These are phyloP conservation scores for Nephrotoma guestfalica DNA, from an alignment of 2,888 invertebrate genomes.

Conservation along the genomic window DNA sequence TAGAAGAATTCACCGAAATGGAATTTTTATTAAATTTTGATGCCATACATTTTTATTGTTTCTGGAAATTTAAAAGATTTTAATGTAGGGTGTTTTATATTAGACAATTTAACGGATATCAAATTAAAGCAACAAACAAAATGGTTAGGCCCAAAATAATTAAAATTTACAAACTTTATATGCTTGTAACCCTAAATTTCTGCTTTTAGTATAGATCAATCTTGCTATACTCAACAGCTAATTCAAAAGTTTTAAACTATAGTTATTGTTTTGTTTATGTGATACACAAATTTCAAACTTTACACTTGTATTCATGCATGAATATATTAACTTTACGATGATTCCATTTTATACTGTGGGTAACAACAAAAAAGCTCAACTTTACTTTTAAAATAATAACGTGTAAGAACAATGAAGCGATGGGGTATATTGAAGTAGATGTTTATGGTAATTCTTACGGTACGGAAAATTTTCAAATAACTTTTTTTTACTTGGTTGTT, in stretches of 20 bases:
- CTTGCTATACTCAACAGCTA: too few relatives aligned
- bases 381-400: neutral
- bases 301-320: too few relatives aligned
- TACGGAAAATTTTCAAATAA: neutral
- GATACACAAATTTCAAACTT: too few relatives aligned
- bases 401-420: neutral
- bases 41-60: neutral
- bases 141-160: neutral
- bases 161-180: too few relatives aligned
- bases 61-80: neutral
- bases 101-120: neutral
- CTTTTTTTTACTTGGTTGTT: too few relatives aligned
- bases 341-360: too few relatives aligned
- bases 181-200: too few relatives aligned
- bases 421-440: neutral
- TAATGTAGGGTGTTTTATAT: neutral
- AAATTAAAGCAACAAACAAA: neutral
- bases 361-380: neutral
- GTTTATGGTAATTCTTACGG: neutral
- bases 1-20: neutral
- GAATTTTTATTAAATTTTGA: neutral
- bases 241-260: too few relatives aligned
- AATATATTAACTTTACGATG: too few relatives aligned
- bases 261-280: too few relatives aligned
- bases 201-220: too few relatives aligned